Evolutionary conservation across 2,113 vertebrate species (phyloP).

Genomic region (Eublepharis macularius): DNA sequence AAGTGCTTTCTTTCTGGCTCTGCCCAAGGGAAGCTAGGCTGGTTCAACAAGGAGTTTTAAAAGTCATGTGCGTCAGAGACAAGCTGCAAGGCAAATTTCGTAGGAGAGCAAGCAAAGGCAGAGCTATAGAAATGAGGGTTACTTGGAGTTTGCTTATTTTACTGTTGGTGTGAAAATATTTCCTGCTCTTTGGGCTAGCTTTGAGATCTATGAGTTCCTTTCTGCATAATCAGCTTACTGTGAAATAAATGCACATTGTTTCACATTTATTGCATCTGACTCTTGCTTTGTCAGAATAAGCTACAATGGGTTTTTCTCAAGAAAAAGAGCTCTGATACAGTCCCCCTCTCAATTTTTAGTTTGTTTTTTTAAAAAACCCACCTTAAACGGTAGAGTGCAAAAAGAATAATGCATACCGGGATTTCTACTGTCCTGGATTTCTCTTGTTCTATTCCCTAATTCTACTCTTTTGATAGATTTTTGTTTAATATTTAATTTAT

Average conservation of each 20-base stretch:
- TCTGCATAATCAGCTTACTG: neutral
- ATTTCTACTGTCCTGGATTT: no score
- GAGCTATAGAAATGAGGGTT: neutral
- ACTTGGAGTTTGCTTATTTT: neutral
- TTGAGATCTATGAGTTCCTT: neutral
- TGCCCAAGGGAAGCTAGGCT: neutral
- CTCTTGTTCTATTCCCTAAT: neutral
- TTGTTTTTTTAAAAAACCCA: neutral
- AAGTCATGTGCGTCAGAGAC: slow-evolving; percentile 47
- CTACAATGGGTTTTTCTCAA: neutral
- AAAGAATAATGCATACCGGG: neutral
- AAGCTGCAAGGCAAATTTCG: neutral
- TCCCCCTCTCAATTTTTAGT: neutral
- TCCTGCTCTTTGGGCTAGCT: neutral
- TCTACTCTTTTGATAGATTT: neutral
- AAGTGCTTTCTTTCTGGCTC: slow-evolving; percentile 48
- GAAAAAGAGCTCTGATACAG: neutral
- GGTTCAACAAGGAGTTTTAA: neutral
- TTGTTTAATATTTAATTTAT: neutral
- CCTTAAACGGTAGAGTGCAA: neutral
- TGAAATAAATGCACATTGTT: neutral
- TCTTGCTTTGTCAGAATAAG: neutral
- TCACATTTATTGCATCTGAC: neutral
- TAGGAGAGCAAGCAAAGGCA: slow-evolving; percentile 22
- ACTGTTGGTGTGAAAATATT: neutral